Base-by-base conservation (phyloP, 2,113 vertebrate species). In the Acrocephalus kingi region DNA sequence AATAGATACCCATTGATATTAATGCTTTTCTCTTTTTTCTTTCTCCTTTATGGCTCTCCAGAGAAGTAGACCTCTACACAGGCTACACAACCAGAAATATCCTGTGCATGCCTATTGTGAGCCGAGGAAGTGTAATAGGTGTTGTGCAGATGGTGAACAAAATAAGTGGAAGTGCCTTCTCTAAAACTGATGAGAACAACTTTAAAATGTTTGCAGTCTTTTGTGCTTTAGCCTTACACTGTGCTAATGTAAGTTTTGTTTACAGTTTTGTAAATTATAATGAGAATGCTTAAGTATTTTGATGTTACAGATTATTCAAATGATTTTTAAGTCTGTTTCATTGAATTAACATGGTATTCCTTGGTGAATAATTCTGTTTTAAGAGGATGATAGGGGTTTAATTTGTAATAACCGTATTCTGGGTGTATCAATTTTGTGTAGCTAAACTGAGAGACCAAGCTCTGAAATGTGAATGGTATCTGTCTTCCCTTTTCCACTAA, bases 151-250 rank as follows among this genome's bases (percentile, higher is more conserved):
- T 99, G 99, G 99, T 99, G 91, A 99, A 99, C 98, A 99, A 99
- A 96, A 96, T 99, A 93, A 99, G 98, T 96, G 99, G 99, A 98
- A 99, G 99, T 98, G 99, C 99, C 99, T 99, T 99, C 98, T 99
- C 99, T 95, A 99, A 99, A 98, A 99, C 99, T 2, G 99, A 99
- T 39, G 99, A 99, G 96, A 99, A 99, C 98, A 99, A 99, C 98
- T 99, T 99, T 98, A 99, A 99, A 97, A 99, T 99, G 99, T 99
- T 99, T 94, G 99, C 99, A 33, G 99, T 99, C 98, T 99, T 99
- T 95, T 99, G 99, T 96, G 99, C 99, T 94, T 97, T 99, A 97
- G 99, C 99, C 98, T 99, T 99, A 98, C 99, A 99, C 99, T 99
- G 99, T 98, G 99, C 99, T 98, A 99, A 99, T 68, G 99, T 99